phyloP scores from a whole-genome alignment of 2,888 invertebrate species.

The Willowsia nigromaculata region DNA sequence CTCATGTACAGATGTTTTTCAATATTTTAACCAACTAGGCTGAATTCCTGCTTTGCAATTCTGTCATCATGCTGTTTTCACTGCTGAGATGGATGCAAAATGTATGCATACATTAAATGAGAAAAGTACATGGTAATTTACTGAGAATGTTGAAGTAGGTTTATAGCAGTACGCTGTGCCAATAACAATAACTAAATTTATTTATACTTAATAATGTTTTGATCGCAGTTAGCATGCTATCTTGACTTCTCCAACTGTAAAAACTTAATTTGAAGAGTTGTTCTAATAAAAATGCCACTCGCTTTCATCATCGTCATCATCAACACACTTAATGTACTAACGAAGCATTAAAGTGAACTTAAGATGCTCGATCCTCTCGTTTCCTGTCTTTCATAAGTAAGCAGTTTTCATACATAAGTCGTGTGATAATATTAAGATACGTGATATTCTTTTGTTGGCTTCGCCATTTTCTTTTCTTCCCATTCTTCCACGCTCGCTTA shows the following conservation, averaged over 20 bases:
- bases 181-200: no score
- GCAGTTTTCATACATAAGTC: neutral
- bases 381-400: neutral
- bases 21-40: slow-evolving; percentile 19
- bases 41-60: slow-evolving; percentile 39
- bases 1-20: slow-evolving; percentile 34
- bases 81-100: no score
- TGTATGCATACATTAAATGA: no score
- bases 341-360: slow-evolving; percentile 43
- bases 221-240: no score
- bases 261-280: no score
- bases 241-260: no score
- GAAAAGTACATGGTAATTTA: no score
- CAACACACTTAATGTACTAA: slow-evolving; percentile 41
- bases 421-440: neutral
- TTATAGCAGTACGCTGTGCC: no score
- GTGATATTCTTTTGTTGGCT: slow-evolving; percentile 27
- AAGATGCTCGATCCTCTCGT: neutral
- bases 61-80: slow-evolving; percentile 39
- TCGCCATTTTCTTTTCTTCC: neutral
- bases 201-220: no score
- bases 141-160: no score
- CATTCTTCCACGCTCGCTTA: neutral
- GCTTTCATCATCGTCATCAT: slow-evolving; percentile 6
- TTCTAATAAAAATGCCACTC: slow-evolving; percentile 39